Percentiles rank a stretch among this genome's conserved stretches.
These are phyloP conservation scores for Ichneumoninae sp. DNA, from an alignment of 2,888 invertebrate species.

Conservation along the genomic window DNA sequence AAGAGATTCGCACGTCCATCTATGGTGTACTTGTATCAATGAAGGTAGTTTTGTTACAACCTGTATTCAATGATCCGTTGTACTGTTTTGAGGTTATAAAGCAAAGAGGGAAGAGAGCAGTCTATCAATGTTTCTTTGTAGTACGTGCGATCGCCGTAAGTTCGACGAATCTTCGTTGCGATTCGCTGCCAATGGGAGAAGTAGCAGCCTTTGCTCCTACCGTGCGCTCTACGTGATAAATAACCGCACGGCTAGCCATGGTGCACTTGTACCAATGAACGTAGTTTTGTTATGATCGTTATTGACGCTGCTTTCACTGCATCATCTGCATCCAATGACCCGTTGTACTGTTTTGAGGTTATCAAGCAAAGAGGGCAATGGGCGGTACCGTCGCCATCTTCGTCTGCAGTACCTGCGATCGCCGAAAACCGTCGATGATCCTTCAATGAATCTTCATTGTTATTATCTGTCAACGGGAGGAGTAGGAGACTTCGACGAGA, in stretches of 20 bases:
- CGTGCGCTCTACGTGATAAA: too few species aligned
- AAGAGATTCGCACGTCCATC: too few species aligned
- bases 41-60: not conserved
- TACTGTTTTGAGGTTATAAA: not conserved
- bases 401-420: too few species aligned
- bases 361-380: too few species aligned
- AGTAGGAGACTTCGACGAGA: not conserved
- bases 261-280: not conserved
- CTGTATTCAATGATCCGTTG: not conserved
- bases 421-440: not conserved
- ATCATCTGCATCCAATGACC: not conserved
- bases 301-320: not conserved
- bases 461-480: constrained; percentile 1
- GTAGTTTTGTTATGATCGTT: not conserved
- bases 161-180: not conserved
- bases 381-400: too few species aligned
- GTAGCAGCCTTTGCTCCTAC: not conserved
- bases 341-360: not conserved
- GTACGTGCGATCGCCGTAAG: not conserved
- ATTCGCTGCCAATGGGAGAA: not conserved
- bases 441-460: not conserved
- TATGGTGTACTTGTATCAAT: not conserved
- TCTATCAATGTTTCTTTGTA: not conserved
- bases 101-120: not conserved
- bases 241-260: too few species aligned